phyloP scores from a whole-genome alignment of 2,888 invertebrate species.

The Syrista parreyssii region DNA sequence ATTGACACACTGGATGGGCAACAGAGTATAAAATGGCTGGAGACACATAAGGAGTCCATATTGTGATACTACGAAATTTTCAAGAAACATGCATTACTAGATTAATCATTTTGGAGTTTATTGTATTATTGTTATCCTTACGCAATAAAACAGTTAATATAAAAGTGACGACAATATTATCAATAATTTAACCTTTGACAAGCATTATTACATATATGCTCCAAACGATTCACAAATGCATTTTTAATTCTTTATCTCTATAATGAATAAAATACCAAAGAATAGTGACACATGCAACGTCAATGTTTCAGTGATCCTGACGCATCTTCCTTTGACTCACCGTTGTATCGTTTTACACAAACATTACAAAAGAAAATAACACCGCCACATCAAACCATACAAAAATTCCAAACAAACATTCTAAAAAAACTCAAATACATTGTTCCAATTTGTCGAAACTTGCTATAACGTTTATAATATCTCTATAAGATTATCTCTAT shows the following conservation, averaged over 20 bases:
- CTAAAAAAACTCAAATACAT: not conserved
- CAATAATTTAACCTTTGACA: not conserved
- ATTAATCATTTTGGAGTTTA: constrained; percentile 8
- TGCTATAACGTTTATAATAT: not conserved
- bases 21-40: constrained; percentile 53
- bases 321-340: not conserved
- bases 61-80: constrained; percentile 12
- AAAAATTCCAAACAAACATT: not conserved
- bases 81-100: constrained; percentile 8
- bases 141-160: not conserved
- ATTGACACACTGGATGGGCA: constrained; percentile 48
- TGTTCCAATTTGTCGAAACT: not conserved
- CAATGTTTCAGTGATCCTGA: not conserved
- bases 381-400: not conserved
- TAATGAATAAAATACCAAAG: not conserved
- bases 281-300: not conserved
- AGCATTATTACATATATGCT: not conserved
- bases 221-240: not conserved
- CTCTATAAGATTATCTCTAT: not conserved
- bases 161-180: not conserved
- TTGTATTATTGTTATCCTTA: not conserved
- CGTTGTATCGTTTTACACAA: not conserved
- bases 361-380: not conserved
- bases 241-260: not conserved
- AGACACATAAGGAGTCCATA: constrained; percentile 30